phyloP scores from a whole-genome alignment of 2,888 invertebrate genomes.

The Deilephila elpenor region DNA sequence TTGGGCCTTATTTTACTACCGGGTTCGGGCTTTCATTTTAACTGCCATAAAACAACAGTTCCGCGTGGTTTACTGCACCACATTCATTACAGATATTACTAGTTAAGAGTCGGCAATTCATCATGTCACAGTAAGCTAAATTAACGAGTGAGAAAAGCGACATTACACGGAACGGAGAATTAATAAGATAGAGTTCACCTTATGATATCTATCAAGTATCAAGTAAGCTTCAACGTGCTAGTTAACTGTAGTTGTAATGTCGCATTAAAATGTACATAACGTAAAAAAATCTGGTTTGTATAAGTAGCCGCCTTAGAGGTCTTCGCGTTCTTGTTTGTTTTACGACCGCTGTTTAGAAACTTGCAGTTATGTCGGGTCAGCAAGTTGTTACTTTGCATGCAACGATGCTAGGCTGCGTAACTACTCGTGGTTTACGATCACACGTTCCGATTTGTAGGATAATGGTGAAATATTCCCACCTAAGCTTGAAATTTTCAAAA shows the following conservation, averaged over 20 bases:
- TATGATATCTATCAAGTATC: slow-evolving; percentile 52
- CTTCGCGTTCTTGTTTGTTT: slow-evolving; percentile 59
- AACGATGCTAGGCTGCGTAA: slow-evolving; percentile 57
- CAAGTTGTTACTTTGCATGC: slow-evolving; percentile 61
- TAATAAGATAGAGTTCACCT: slow-evolving; percentile 16
- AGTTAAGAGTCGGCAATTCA: background rate
- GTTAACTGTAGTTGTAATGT: slow-evolving; percentile 65
- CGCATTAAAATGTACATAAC: slow-evolving; percentile 69
- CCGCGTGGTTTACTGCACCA: background rate
- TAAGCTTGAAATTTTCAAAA: slow-evolving; percentile 54
- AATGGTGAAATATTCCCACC: slow-evolving; percentile 51
- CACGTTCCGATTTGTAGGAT: slow-evolving; percentile 74
- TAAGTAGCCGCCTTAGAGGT: slow-evolving; percentile 59
- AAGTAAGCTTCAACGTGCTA: slow-evolving; percentile 53
- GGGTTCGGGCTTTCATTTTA: background rate
- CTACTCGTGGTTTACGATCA: slow-evolving; percentile 57
- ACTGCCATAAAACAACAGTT: background rate
- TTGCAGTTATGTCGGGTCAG: slow-evolving; percentile 45
- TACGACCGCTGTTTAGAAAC: slow-evolving; percentile 63
- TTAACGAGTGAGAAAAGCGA: slow-evolving; percentile 25
- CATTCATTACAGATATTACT: background rate
- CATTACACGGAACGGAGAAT: slow-evolving; percentile 13
- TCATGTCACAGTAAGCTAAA: slow-evolving; percentile 14
- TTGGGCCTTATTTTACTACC: background rate
- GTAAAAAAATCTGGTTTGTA: slow-evolving; percentile 59